These are phyloP conservation scores for Cercocebus atys DNA, from an alignment of 2,113 vertebrate genomes.

Conservation along the genomic window DNA sequence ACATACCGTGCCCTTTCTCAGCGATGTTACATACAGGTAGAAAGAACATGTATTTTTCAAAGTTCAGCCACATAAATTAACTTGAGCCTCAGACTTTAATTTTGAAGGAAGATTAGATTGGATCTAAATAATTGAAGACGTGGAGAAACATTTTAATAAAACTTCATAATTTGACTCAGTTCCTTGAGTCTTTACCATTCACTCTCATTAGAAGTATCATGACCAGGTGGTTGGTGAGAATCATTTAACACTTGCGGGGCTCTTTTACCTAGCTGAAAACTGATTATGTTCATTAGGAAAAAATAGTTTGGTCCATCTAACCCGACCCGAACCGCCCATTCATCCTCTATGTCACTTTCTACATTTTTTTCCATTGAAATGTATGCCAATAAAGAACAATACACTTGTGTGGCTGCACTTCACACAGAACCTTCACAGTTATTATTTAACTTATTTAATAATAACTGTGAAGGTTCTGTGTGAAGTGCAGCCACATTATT, in stretches of 20 bases:
- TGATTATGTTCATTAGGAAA: not conserved
- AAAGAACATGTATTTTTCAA: constrained; percentile 59
- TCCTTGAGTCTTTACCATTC: constrained; percentile 45
- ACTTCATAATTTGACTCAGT: constrained; percentile 42
- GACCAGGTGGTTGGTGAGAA: not conserved
- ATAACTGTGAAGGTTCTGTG: too few species aligned
- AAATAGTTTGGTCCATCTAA: not conserved
- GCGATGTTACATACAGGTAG: not conserved
- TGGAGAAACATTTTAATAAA: constrained; percentile 63
- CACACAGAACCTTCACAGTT: constrained; percentile 2
- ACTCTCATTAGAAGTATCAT: not conserved
- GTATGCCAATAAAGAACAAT: not conserved
- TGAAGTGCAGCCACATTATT: not conserved
- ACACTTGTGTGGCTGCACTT: not conserved
- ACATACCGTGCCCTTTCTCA: not conserved
- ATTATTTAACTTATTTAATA: not conserved
- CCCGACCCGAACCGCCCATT: not conserved
- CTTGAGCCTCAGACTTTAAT: constrained; percentile 54
- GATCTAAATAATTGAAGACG: constrained; percentile 62
- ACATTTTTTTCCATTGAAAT: not conserved
- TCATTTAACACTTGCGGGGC: not conserved
- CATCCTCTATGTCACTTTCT: not conserved
- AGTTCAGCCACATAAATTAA: constrained; percentile 41
- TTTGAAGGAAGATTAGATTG: constrained; percentile 61
- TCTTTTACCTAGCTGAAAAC: constrained; percentile 1